phyloP scores from a whole-genome alignment of 2,797 vertebrate genomes.

The Eupleurogrammus muticus region DNA sequence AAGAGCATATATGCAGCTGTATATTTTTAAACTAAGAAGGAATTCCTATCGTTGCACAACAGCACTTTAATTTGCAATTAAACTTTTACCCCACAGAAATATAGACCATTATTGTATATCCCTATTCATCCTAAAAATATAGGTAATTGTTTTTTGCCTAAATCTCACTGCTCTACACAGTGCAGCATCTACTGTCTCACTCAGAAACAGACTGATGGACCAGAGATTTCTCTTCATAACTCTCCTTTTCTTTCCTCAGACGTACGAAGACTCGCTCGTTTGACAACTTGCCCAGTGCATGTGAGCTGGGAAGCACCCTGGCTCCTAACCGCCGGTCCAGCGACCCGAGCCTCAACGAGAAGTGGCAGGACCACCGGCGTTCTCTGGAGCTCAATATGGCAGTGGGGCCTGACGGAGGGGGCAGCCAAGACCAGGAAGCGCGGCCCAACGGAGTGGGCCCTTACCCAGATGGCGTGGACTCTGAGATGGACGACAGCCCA shows the following conservation, averaged over 20 bases:
- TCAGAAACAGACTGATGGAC: too few species aligned
- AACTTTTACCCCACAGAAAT: too few species aligned
- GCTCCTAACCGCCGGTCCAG: constrained; percentile 92
- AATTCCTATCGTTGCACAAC: too few species aligned
- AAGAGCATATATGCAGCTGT: too few species aligned
- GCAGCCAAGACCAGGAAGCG: constrained; percentile 73
- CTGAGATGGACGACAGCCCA: constrained; percentile 73
- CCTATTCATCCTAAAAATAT: too few species aligned
- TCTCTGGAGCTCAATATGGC: constrained; percentile 93
- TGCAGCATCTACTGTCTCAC: too few species aligned
- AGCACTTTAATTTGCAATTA: too few species aligned
- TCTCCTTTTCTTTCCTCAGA: constrained; percentile 74
- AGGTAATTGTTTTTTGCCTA: too few species aligned
- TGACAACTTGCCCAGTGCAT: constrained; percentile 94
- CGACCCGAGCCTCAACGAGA: constrained; percentile 96
- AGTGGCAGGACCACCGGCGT: constrained; percentile 97
- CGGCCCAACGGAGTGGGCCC: constrained; percentile 69
- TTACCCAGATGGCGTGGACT: constrained; percentile 59
- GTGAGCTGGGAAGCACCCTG: constrained; percentile 88
- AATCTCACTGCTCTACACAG: too few species aligned
- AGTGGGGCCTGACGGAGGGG: constrained; percentile 80
- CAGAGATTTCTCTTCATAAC: constrained; percentile 2
- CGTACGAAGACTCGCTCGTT: constrained; percentile 97
- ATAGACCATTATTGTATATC: too few species aligned
- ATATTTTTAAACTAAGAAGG: too few species aligned